Evolutionary conservation across 2,797 vertebrate genomes (phyloP), one percentile per base, ranked within the genome.

Genomic region (Erpetoichthys calabaricus): DNA sequence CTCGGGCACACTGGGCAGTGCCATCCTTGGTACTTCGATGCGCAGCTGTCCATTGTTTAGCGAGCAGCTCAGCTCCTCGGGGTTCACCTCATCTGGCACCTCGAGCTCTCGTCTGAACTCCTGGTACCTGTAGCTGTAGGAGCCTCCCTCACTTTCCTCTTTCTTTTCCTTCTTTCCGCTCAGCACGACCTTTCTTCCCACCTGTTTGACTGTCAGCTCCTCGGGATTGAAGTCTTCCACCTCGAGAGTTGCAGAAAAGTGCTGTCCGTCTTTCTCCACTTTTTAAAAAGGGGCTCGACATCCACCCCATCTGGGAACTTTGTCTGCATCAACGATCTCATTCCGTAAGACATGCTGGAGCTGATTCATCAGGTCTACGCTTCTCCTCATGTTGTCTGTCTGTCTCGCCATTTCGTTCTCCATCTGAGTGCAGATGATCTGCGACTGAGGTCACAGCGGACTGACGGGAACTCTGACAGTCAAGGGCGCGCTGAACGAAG

Each of bases 51-150:
- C 75, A 25, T 25, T 25, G 56, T 69, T 60, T 63, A 78, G 60
- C 46, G 69, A 73, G 65, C 76, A 78, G 3, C 42, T 71, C 64
- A 76, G 65, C 0, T 66, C 68, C 0, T 73, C 65, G 1, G 61
- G 55, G 0, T 75, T 71, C 65, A 72, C 71, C 9, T 66, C 71
- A 25, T 80, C 73, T 0, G 87, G 86, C 43, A 89, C 80, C 5
- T 88, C 73, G 56, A 86, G 82, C 75, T 90, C 89, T 62, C 87
- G 80, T 59, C 80, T 77, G 77, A 90, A 87, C 73, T 86, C 86
- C 66, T 87, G 79, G 46, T 80, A 80, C 61, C 74, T 78, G 84
- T 82, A 90, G 1, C 84, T 86, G 78, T 70, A 89, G 0, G 81
- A 86, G 68, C 89, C 86, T 63, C 79, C 80, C 42, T 61, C 79